phyloP scores from a whole-genome alignment of 1,140 invertebrate species.

The Drosophila kikkawai region DNA sequence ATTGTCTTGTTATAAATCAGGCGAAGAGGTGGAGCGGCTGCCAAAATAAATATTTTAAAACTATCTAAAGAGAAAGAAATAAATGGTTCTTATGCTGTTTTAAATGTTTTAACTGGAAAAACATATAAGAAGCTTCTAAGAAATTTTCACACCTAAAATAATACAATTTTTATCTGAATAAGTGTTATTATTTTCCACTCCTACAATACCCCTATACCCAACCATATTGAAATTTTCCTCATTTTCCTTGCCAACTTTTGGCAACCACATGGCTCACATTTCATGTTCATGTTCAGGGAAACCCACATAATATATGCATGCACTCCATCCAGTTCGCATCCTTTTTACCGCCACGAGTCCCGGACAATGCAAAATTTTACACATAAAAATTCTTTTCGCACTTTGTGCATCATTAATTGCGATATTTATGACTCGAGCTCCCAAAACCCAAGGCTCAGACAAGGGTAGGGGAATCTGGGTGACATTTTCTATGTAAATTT shows the following conservation, averaged over 20 bases:
- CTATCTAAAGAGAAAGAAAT: not conserved
- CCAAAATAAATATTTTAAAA: conserved; percentile 11
- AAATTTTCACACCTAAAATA: not conserved
- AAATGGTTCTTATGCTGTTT: not conserved
- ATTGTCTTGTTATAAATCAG: conserved; percentile 70
- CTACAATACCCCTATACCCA: not conserved
- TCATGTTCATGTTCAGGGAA: conserved; percentile 33
- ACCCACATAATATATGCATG: conserved; percentile 47
- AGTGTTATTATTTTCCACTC: not conserved
- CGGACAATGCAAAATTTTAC: conserved; percentile 62
- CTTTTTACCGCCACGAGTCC: conserved; percentile 26
- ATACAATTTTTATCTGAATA: not conserved
- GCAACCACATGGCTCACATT: conserved; percentile 41
- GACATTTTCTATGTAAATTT: conserved; percentile 78
- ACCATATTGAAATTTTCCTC: not conserved
- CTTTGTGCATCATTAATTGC: conserved; percentile 84
- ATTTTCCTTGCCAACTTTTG: conserved; percentile 10
- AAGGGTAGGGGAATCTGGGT: conserved; percentile 16
- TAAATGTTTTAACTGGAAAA: not conserved
- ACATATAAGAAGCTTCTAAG: not conserved
- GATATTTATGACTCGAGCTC: conserved; percentile 72
- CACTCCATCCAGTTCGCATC: conserved; percentile 15
- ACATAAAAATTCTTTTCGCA: conserved; percentile 76
- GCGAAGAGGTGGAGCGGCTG: conserved; percentile 22
- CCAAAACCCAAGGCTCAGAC: conserved; percentile 1